Conservation (phyloP, 2,113 vertebrate genomes). For the Taxidea taxus region DNA sequence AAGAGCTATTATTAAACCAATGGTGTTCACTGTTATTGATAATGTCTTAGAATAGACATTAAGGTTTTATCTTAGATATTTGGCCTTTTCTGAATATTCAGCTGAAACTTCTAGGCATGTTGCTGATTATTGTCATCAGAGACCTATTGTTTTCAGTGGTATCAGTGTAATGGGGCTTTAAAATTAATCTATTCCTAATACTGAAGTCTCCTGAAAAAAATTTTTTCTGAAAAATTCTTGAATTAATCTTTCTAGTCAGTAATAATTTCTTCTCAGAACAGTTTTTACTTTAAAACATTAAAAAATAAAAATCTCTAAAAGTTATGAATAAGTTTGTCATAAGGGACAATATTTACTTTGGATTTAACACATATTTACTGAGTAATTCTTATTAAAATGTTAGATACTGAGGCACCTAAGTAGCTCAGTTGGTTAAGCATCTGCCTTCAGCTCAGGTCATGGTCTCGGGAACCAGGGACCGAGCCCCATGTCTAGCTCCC, state of each 20-base stretch:
- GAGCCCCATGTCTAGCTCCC: no score
- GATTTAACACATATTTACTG: neutral
- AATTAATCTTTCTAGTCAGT: neutral
- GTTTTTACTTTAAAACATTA: neutral
- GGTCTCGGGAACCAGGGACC: no score
- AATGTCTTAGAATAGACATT: neutral
- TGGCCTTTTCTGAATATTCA: neutral
- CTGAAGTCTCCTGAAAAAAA: neutral
- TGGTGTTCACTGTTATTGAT: neutral
- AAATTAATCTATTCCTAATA: neutral
- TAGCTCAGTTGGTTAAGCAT: neutral
- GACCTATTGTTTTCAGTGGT: neutral
- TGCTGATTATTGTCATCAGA: neutral
- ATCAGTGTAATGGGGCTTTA: neutral
- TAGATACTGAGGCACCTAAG: neutral
- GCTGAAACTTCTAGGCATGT: neutral
- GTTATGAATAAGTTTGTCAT: neutral
- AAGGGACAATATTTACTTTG: neutral
- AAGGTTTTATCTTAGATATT: neutral
- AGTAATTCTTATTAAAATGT: constrained; percentile 9
- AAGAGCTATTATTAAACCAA: neutral
- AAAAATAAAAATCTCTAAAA: neutral
- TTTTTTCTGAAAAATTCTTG: neutral
- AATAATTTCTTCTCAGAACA: constrained; percentile 21
- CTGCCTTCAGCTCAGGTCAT: no score